Percentiles rank a stretch among this genome's conserved stretches.
These are phyloP conservation scores for Halichoerus grypus DNA, from an alignment of 2,113 vertebrate genomes.

Conservation along the genomic window DNA sequence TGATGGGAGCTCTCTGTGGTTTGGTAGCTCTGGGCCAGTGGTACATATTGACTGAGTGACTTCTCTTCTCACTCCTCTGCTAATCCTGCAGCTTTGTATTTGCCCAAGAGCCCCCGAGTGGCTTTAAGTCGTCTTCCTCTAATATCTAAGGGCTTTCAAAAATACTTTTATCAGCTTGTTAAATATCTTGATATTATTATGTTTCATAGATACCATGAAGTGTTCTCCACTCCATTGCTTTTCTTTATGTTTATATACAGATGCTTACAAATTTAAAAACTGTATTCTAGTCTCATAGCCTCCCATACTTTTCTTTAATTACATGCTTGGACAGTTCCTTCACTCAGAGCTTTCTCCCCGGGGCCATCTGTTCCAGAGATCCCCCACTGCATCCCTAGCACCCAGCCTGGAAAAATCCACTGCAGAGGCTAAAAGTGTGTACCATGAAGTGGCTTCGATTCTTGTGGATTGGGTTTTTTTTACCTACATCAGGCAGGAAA, in stretches of 20 bases:
- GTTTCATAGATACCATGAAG: neutral
- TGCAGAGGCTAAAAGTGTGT: neutral
- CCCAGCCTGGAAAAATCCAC: no score
- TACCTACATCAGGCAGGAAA: neutral
- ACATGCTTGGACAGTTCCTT: neutral
- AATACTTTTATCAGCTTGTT: neutral
- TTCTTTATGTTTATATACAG: neutral
- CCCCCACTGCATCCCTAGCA: neutral
- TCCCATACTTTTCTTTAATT: neutral
- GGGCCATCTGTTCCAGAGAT: neutral
- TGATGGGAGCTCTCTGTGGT: accelerated
- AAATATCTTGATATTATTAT: neutral
- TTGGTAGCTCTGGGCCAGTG: no score
- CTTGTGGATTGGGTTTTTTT: neutral
- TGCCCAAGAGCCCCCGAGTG: neutral
- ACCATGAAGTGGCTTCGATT: neutral
- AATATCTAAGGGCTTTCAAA: neutral
- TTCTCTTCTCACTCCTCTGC: neutral
- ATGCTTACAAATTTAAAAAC: neutral
- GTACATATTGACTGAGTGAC: accelerated
- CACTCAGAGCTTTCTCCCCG: neutral
- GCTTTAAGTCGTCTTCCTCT: neutral
- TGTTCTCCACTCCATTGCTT: neutral
- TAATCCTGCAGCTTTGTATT: neutral
- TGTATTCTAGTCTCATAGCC: neutral